Percentiles rank a stretch among this genome's conserved stretches.
phyloP scores from a whole-genome alignment of 2,888 invertebrate species.

The Branchipolynoe longqiensis region DNA sequence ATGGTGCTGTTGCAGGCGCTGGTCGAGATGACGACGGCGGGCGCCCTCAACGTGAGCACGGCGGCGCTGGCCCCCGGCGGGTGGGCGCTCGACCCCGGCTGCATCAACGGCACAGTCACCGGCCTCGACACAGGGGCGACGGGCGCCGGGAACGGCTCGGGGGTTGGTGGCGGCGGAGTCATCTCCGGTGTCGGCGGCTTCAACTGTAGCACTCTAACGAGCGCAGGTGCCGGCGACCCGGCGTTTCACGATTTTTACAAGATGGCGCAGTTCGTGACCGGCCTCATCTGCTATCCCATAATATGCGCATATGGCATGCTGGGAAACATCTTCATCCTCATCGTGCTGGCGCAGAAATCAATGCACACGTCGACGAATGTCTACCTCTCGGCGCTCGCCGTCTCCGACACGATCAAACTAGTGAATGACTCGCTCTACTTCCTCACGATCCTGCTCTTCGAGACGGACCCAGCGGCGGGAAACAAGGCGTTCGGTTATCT shows the following conservation, averaged over 20 bases:
- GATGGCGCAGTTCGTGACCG: constrained; percentile 74
- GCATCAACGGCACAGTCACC: not conserved
- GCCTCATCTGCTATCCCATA: constrained; percentile 76
- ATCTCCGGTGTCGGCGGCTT: not conserved
- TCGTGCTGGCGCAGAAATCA: constrained; percentile 74
- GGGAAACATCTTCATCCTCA: constrained; percentile 74
- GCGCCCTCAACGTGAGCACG: not conserved
- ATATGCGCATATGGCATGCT: constrained; percentile 76
- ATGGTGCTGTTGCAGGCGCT: not conserved
- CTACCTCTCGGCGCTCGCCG: constrained; percentile 76
- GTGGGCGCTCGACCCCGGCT: not conserved
- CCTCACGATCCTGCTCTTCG: constrained; percentile 71
- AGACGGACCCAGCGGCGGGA: constrained; percentile 70
- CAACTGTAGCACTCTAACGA: constrained; percentile 6
- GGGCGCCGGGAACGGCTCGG: too few species aligned
- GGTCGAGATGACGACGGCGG: constrained; percentile 1
- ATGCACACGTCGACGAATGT: constrained; percentile 78
- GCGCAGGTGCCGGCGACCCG: not conserved
- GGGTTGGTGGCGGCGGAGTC: not conserved
- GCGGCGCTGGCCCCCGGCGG: too few species aligned
- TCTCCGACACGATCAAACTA: constrained; percentile 78
- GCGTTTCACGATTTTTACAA: constrained; percentile 72
- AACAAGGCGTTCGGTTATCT: constrained; percentile 71
- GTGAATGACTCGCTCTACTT: constrained; percentile 77
- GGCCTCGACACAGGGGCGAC: not conserved